A percentile compares a stretch with the other conserved stretches of the same genome.
phyloP scores from a whole-genome alignment of 2,888 invertebrate genomes.

The Lasioglossum zephyrum region DNA sequence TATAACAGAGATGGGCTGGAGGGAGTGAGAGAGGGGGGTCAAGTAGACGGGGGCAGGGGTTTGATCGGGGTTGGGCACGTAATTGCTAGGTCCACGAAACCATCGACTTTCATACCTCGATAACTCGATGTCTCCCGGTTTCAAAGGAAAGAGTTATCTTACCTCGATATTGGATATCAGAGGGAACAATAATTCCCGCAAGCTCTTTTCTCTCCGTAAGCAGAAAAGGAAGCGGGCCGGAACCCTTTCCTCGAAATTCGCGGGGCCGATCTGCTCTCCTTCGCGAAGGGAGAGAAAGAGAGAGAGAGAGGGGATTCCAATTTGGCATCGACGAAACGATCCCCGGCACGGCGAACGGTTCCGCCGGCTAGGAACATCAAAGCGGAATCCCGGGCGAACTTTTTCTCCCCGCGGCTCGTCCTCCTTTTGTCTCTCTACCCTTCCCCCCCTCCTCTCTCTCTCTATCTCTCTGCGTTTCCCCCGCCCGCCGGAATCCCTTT shows the following conservation, averaged over 20 bases:
- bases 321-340: slow-evolving; percentile 56
- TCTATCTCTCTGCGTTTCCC: not conserved
- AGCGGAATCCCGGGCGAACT: slow-evolving; percentile 18
- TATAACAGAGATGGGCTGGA: not conserved
- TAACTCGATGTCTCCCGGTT: slow-evolving; percentile 48
- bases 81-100: slow-evolving; percentile 48
- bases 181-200: slow-evolving; percentile 59
- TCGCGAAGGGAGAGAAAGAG: not conserved
- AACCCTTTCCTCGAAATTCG: slow-evolving; percentile 41
- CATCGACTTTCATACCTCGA: slow-evolving; percentile 43
- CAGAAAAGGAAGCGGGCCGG: slow-evolving; percentile 19
- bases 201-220: slow-evolving; percentile 38
- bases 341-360: slow-evolving; percentile 21
- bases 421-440: not conserved
- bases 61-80: slow-evolving; percentile 1
- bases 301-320: slow-evolving; percentile 24
- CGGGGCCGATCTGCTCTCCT: slow-evolving; percentile 30
- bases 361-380: slow-evolving; percentile 6
- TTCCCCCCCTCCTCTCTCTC: not conserved
- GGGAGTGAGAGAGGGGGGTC: not conserved
- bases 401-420: slow-evolving; percentile 16
- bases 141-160: slow-evolving; percentile 62
- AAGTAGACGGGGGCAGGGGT: not conserved
- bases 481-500: slow-evolving; percentile 44
- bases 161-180: slow-evolving; percentile 56